These are phyloP conservation scores for Sminthurides aquaticus DNA, from an alignment of 2,888 invertebrate genomes.

Conservation along the genomic window DNA sequence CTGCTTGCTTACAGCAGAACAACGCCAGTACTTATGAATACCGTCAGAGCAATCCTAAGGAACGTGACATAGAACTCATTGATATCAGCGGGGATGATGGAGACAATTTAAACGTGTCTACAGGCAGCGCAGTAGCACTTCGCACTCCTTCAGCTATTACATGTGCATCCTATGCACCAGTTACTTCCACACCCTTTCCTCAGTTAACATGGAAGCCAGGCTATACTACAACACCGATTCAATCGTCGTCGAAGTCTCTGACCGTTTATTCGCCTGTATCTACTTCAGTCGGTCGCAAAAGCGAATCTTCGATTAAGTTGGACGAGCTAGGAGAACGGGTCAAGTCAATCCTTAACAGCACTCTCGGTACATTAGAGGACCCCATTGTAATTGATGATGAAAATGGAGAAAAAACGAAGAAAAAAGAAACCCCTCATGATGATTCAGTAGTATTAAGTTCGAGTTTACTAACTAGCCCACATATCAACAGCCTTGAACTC, in stretches of 20 bases:
- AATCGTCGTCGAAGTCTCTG: neutral
- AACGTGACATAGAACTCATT: neutral
- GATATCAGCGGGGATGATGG: neutral
- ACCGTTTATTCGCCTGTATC: neutral
- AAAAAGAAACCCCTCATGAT: neutral
- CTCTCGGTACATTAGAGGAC: constrained; percentile 10
- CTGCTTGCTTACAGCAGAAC: neutral
- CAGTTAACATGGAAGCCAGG: neutral
- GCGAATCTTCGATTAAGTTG: neutral
- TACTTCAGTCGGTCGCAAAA: neutral
- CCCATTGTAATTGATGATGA: constrained; percentile 5
- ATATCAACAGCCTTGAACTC: constrained; percentile 4
- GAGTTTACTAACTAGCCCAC: neutral
- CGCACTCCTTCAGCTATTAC: too few relatives aligned
- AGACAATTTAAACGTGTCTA: neutral
- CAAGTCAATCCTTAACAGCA: neutral
- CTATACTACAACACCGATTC: neutral
- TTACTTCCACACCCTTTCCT: neutral
- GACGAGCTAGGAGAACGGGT: neutral
- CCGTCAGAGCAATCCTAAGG: neutral
- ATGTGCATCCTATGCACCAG: neutral
- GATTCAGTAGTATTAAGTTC: neutral
- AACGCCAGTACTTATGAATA: neutral
- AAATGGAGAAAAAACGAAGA: neutral
- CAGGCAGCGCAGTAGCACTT: neutral